phyloP scores from a whole-genome alignment of 2,113 vertebrate genomes.

The Sebastes fasciatus region DNA sequence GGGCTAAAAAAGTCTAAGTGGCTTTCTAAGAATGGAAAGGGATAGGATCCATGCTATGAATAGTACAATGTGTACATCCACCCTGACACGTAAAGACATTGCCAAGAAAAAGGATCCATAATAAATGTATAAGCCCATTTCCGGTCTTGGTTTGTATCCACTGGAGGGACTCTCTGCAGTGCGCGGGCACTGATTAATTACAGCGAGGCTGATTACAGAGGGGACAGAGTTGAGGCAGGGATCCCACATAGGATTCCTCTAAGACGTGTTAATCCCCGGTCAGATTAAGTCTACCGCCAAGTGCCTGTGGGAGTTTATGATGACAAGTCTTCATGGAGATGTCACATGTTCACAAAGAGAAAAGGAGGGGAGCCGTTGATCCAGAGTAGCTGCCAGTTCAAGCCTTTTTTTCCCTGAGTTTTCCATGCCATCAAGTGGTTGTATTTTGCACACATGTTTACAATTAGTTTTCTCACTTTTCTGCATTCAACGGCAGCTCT shows the following conservation, averaged over 20 bases:
- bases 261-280: conserved; percentile 68
- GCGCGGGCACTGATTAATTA: conserved; percentile 63
- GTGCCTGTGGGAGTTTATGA: conserved; percentile 49
- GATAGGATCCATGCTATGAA: not conserved
- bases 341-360: conserved; percentile 48
- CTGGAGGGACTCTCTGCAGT: conserved; percentile 3
- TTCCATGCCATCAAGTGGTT: not conserved
- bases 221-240: conserved; percentile 56
- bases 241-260: conserved; percentile 63
- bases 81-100: not conserved
- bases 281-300: conserved; percentile 65
- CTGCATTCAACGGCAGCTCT: not conserved
- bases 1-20: not conserved
- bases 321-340: conserved; percentile 39
- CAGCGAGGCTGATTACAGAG: conserved; percentile 58
- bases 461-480: not conserved
- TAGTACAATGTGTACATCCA: not conserved
- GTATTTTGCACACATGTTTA: not conserved
- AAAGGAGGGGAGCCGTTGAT: not conserved
- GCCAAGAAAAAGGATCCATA: not conserved
- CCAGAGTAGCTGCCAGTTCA: not conserved
- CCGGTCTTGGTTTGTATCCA: conserved; percentile 7
- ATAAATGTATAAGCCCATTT: not conserved
- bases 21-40: not conserved
- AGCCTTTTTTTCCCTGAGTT: not conserved